phyloP scores from a whole-genome alignment of 2,113 vertebrate genomes.

The Ellobius talpinus region DNA sequence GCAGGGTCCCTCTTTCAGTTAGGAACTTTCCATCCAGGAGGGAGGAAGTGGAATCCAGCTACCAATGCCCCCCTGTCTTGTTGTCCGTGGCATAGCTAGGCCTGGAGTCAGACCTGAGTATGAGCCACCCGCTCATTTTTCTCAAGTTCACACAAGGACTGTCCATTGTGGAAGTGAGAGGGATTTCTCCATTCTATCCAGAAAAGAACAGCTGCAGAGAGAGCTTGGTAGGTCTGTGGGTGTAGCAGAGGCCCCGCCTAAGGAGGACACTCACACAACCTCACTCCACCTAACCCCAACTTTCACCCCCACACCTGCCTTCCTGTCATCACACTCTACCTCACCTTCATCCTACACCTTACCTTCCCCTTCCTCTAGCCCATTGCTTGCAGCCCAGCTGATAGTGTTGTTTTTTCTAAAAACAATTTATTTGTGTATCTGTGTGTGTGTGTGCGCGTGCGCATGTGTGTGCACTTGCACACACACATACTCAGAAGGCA shows the following conservation, averaged over 20 bases:
- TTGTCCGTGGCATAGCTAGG: neutral
- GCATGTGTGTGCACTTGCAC: too few species aligned
- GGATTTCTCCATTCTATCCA: neutral
- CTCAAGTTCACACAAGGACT: neutral
- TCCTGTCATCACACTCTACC: neutral
- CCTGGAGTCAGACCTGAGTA: slow-evolving; percentile 16
- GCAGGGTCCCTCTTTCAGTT: slow-evolving; percentile 37
- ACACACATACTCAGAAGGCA: neutral
- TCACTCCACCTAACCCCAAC: neutral
- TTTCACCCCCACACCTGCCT: neutral
- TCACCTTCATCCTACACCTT: neutral
- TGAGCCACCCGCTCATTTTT: neutral
- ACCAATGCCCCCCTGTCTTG: slow-evolving; percentile 48
- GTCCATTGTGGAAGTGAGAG: neutral
- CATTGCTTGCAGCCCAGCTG: neutral
- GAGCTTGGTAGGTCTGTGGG: neutral
- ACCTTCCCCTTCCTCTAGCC: neutral
- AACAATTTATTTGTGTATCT: neutral
- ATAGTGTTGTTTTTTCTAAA: neutral
- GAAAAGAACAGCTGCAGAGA: neutral
- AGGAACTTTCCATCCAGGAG: neutral
- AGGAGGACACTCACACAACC: neutral
- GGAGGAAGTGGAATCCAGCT: slow-evolving; percentile 3
- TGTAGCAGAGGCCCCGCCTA: neutral
- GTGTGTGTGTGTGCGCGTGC: too few species aligned